These are phyloP conservation scores for Podotricha telesiphe DNA, from an alignment of 2,888 invertebrate genomes.

Conservation along the genomic window DNA sequence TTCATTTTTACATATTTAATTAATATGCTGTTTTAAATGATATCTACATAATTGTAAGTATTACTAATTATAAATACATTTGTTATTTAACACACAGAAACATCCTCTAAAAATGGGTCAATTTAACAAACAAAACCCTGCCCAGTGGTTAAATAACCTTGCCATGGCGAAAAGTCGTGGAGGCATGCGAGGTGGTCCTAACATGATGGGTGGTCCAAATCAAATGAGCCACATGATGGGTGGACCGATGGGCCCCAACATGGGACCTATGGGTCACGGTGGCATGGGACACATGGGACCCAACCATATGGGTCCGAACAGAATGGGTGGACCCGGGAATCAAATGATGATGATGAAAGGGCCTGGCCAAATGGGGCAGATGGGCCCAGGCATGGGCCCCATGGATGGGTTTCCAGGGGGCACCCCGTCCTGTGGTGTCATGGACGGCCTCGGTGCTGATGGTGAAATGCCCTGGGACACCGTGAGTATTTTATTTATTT, in stretches of 20 bases:
- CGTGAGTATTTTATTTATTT: constrained; percentile 65
- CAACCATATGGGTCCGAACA: constrained; percentile 78
- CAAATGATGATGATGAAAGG: constrained; percentile 83
- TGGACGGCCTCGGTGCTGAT: constrained; percentile 84
- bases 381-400: constrained; percentile 75
- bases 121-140: constrained; percentile 92
- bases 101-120: constrained; percentile 95
- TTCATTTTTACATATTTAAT: too few species aligned
- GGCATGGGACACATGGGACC: constrained; percentile 80
- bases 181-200: constrained; percentile 82
- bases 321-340: constrained; percentile 74
- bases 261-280: constrained; percentile 76
- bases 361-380: constrained; percentile 76
- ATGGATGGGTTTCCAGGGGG: constrained; percentile 84
- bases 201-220: constrained; percentile 80
- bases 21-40: too few species aligned
- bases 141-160: constrained; percentile 91
- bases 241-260: constrained; percentile 77
- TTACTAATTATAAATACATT: neutral
- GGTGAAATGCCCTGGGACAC: constrained; percentile 84
- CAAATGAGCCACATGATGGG: constrained; percentile 81
- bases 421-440: constrained; percentile 84
- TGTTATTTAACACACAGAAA: constrained; percentile 84
- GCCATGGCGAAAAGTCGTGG: constrained; percentile 90
- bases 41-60: too few species aligned